Evolutionary conservation across 2,797 vertebrate genomes (phyloP), one percentile per base, ranked within the genome.

Genomic region (Aphelocoma californica): DNA sequence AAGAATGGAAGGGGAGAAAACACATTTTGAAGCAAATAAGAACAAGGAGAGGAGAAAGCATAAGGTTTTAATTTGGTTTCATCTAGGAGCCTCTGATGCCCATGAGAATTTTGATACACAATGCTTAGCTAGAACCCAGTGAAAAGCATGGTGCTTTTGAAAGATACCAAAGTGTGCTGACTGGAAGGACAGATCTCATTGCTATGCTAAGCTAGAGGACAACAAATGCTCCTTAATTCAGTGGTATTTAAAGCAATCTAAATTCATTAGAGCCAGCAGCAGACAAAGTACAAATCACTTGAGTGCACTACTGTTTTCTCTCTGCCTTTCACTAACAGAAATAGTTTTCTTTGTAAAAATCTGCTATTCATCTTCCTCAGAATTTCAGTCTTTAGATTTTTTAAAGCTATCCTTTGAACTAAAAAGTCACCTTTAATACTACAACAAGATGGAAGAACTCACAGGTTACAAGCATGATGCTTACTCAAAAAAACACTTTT

Each of bases 91-190:
- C 47, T 81, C 21, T 64, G 32, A 69, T 7, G 18, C 24, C 25
- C 32, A 18, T 21, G 28, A 66, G 32, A 80, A 80, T 79, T 81
- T 32, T 60, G 36, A 70, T 31, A 31, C 17, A 32, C n/a, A 44
- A 79, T 38, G 47, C 25, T 60, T 44, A 71, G 36, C 40, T 83
- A 88, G n/a, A 84, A 45, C 32, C 14, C 53, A 57, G 12, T 51
- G 36, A 78, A 67, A 86, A 67, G 34, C 12, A 45, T 1, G 4
- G 53, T n/a, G 32, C 18, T 81, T 92, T 64, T 78, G 53, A 29
- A 86, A 36, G 38, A 78, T 17, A 44, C 14, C 3, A 5, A 60
- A 38, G 61, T 5, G 7, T 0, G 0, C 29, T 53, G 71, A 45
- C 38, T 16, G 5, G 57, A 44, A 70, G 14, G 61, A 83, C 32